These are phyloP conservation scores for Hyles euphorbiae DNA, from an alignment of 1,140 invertebrate genomes.

Conservation along the genomic window DNA sequence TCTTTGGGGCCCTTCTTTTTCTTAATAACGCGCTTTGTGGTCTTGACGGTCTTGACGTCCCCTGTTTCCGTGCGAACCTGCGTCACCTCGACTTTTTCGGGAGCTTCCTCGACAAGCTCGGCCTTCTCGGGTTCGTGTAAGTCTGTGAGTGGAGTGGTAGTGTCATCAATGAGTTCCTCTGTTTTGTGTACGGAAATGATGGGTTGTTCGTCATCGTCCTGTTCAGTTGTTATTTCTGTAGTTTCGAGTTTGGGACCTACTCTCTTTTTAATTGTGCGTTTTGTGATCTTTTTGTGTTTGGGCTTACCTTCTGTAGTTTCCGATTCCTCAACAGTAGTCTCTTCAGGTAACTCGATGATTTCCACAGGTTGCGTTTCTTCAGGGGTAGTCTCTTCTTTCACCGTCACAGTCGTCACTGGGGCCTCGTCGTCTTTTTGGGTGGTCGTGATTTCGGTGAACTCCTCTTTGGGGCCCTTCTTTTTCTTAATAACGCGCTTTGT, in stretches of 20 bases:
- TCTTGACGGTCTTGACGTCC: slow-evolving; percentile 32
- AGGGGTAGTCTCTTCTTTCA: not conserved
- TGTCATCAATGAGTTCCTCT: slow-evolving; percentile 12
- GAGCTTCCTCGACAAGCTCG: slow-evolving; percentile 44
- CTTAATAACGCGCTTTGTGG: slow-evolving; percentile 35
- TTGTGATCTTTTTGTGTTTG: slow-evolving; percentile 30
- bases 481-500: not conserved
- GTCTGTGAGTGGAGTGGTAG: not conserved
- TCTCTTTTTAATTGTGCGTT: slow-evolving; percentile 37
- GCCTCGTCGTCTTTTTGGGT: slow-evolving; percentile 6
- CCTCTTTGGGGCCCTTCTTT: slow-evolving; percentile 1
- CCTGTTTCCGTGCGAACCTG: slow-evolving; percentile 20
- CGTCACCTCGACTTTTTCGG: slow-evolving; percentile 34
- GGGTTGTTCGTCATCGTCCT: slow-evolving; percentile 20
- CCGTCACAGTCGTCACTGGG: slow-evolving; percentile 11
- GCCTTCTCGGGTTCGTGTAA: not conserved
- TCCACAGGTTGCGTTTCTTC: slow-evolving; percentile 1
- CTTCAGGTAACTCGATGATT: slow-evolving; percentile 20
- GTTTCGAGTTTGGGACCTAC: slow-evolving; percentile 34
- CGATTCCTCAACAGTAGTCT: slow-evolving; percentile 19
- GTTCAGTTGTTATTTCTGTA: slow-evolving; percentile 27
- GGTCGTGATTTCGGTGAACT: slow-evolving; percentile 13
- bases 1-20: slow-evolving; percentile 14
- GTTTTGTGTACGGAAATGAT: slow-evolving; percentile 25
- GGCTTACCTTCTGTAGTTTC: slow-evolving; percentile 33